These are phyloP conservation scores for Oreohelix idahoensis DNA, from an alignment of 1,140 invertebrate species.

Conservation along the genomic window DNA sequence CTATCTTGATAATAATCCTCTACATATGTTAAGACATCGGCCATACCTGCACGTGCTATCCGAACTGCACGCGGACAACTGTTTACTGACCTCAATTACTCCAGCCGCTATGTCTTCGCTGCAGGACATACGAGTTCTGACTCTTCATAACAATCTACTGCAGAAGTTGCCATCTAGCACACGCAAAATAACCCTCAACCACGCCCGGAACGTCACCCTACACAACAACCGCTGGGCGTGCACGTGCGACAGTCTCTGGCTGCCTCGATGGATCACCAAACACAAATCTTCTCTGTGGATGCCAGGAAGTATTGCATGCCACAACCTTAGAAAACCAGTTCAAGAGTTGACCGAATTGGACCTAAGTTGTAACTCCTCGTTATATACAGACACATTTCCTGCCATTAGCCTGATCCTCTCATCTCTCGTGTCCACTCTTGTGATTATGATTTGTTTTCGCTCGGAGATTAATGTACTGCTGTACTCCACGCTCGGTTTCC, in stretches of 20 bases:
- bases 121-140: constrained; percentile 40
- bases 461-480: constrained; percentile 43
- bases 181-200: constrained; percentile 38
- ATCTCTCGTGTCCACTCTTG: constrained; percentile 7
- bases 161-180: constrained; percentile 40
- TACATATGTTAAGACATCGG: constrained; percentile 34
- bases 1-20: constrained; percentile 31
- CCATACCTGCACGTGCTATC: constrained; percentile 35
- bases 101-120: constrained; percentile 41
- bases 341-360: constrained; percentile 21
- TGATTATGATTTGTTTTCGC: constrained; percentile 38
- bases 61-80: constrained; percentile 37
- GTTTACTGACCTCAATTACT: constrained; percentile 26
- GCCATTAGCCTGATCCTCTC: constrained; percentile 15
- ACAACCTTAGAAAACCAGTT: constrained; percentile 37
- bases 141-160: constrained; percentile 43
- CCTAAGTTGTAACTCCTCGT: constrained; percentile 38
- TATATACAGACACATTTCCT: constrained; percentile 34
- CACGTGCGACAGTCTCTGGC: constrained; percentile 43
- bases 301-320: constrained; percentile 26
- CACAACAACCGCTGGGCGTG: constrained; percentile 48
- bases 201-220: constrained; percentile 38
- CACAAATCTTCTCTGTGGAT: constrained; percentile 24
- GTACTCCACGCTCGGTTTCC: constrained; percentile 40
- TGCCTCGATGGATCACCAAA: constrained; percentile 40